phyloP scores from a whole-genome alignment of 2,113 vertebrate species.

The Thamnaconus septentrionalis region DNA sequence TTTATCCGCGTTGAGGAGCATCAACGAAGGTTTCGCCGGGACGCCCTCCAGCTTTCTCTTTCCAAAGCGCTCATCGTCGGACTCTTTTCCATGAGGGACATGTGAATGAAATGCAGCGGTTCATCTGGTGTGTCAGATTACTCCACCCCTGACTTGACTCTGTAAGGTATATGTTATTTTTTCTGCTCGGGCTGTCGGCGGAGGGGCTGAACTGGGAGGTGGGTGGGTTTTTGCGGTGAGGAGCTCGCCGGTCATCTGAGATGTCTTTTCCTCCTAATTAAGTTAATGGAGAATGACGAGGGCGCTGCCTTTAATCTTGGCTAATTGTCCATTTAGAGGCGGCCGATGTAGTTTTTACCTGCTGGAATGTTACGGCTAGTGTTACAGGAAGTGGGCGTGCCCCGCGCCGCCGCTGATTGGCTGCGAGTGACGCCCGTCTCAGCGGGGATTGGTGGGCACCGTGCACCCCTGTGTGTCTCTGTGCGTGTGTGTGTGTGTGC shows the following conservation, averaged over 20 bases:
- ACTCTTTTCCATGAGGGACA: too few relatives aligned
- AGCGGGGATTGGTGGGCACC: conserved; percentile 40
- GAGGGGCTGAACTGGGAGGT: conserved; percentile 19
- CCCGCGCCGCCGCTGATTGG: conserved; percentile 45
- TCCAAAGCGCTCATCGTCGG: too few relatives aligned
- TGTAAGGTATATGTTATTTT: too few relatives aligned
- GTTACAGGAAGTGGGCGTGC: conserved; percentile 64
- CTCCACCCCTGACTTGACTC: too few relatives aligned
- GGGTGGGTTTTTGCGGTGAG: neutral
- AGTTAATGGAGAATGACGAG: conserved; percentile 71
- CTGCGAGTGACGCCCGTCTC: conserved; percentile 15
- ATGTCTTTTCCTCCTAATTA: conserved; percentile 71
- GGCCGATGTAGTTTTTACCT: conserved; percentile 66
- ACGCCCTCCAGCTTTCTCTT: too few relatives aligned
- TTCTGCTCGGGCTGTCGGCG: neutral
- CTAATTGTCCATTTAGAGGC: conserved; percentile 74
- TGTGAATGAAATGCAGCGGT: too few relatives aligned
- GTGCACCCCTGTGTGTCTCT: neutral
- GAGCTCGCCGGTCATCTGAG: conserved; percentile 59
- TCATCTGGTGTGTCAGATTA: too few relatives aligned
- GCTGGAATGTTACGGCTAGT: conserved; percentile 67
- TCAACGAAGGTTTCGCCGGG: too few relatives aligned
- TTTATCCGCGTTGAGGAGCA: too few relatives aligned
- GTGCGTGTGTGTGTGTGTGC: neutral
- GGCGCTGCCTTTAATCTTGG: conserved; percentile 73